Base-by-base conservation (phyloP, 2,888 invertebrate species). In the Trissolcus brochymenae region DNA sequence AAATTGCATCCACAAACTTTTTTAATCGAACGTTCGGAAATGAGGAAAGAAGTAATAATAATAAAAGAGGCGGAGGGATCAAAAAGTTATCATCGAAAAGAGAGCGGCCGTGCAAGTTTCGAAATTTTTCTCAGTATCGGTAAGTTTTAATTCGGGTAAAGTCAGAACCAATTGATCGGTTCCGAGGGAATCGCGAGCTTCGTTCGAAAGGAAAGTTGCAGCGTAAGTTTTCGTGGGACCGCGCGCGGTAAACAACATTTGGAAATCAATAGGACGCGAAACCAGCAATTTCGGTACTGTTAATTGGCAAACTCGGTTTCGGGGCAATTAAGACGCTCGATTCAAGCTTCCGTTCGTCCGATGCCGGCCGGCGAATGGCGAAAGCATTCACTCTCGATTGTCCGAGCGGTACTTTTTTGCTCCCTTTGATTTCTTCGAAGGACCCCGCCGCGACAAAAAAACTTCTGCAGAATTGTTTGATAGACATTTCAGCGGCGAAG, bases 251-350 rank as follows among this genome's bases (percentile, higher is more conserved):
- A 78, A 62, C 53, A 72, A 25, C 57, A 35, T 62, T 73, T 65
- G 64, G 74, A 79, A 79, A 77, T 79, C 79, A 76, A 79, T 79
- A 77, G 75, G 70, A 57, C 55, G 46, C 59, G 56, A 60, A 51
- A 71, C 77, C 77, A 61, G 80, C 77, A 80, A 80, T 81, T 80
- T 74, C 60, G 64, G 57, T 75, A 76, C 76, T 73, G 77, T 79
- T 81, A 80, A 81, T 81, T 81, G 75, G 81, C 79, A 57, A 75
- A 62, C 61, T 77, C 76, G 76, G 74, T 73, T 77, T 66, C 74
- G 41, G 74, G 62, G 75, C 79, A 79, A 79, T 79, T 79, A 78
- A 79, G 78, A 77, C 78, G 76, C 79, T 73, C 68, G 78, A 70
- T 73, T 70, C 70, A 51, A 73, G 79, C 76, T 79, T 79, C 79